These are phyloP conservation scores for Tenthredo amoena DNA, from an alignment of 2,888 invertebrate genomes.

Conservation along the genomic window DNA sequence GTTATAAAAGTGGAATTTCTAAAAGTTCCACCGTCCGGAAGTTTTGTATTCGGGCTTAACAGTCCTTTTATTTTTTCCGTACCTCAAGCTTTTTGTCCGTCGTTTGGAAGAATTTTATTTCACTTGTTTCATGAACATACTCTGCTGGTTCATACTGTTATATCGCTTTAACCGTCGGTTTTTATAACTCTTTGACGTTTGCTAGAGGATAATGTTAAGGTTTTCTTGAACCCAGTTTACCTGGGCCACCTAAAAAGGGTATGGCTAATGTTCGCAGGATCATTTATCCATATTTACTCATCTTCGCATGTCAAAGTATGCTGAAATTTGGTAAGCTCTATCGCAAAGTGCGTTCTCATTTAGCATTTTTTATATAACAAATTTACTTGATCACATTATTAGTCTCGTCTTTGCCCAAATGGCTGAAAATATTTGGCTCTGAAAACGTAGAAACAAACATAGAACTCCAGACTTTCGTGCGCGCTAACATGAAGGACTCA, in stretches of 20 bases:
- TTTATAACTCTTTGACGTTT: neutral
- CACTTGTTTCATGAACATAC: neutral
- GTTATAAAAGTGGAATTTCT: slow-evolving; percentile 24
- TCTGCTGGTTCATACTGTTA: neutral
- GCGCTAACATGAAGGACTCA: neutral
- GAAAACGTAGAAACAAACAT: neutral
- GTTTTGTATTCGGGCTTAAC: slow-evolving; percentile 23
- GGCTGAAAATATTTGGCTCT: neutral
- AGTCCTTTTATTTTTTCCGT: neutral
- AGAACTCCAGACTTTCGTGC: neutral
- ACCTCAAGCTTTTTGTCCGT: slow-evolving; percentile 10
- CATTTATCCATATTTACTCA: neutral
- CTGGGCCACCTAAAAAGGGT: neutral
- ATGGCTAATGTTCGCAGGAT: neutral
- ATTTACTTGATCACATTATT: neutral
- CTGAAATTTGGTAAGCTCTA: neutral
- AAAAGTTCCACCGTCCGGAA: slow-evolving; percentile 24
- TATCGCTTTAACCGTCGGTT: neutral
- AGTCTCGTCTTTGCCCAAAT: neutral
- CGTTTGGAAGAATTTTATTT: slow-evolving; percentile 20
- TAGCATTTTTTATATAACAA: neutral
- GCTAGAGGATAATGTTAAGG: neutral
- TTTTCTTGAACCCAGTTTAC: neutral
- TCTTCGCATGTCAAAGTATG: neutral
- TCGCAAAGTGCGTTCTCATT: neutral